Conservation (phyloP, 2,888 invertebrate species). For the Enchytraeus crypticus region DNA sequence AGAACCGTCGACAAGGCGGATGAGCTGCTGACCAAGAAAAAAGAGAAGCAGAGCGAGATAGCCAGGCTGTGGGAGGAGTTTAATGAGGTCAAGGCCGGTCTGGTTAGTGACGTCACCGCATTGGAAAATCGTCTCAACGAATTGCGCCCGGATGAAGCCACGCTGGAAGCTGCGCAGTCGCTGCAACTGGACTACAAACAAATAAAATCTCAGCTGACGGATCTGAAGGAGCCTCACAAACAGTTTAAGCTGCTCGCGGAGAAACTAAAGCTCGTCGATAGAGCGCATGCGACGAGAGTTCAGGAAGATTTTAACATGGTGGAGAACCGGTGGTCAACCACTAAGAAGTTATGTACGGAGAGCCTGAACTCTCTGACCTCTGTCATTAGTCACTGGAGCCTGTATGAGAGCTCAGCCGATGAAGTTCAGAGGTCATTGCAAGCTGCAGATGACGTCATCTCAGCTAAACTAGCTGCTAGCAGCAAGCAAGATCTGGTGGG, state of each 20-base stretch:
- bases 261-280: slow-evolving; percentile 39
- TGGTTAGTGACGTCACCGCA: not conserved
- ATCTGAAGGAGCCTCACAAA: slow-evolving; percentile 49
- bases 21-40: slow-evolving; percentile 1
- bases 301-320: slow-evolving; percentile 34
- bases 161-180: not conserved
- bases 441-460: slow-evolving; percentile 32
- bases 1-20: not conserved
- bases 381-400: slow-evolving; percentile 36
- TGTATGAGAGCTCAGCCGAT: slow-evolving; percentile 37
- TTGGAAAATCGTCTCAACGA: not conserved
- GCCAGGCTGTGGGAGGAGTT: not conserved
- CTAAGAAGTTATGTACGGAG: slow-evolving; percentile 30
- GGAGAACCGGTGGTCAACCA: slow-evolving; percentile 38
- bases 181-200: not conserved
- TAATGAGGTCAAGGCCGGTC: not conserved
- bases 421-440: slow-evolving; percentile 33
- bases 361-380: not conserved
- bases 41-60: slow-evolving; percentile 4
- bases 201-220: slow-evolving; percentile 37
- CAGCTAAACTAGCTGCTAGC: too few relatives aligned
- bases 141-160: not conserved
- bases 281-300: slow-evolving; percentile 30
- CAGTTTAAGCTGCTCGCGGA: slow-evolving; percentile 72
- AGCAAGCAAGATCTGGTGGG: too few relatives aligned